Evolutionary conservation across 2,888 invertebrate genomes (phyloP).

Genomic region (Rhimphoctona megacephalus): DNA sequence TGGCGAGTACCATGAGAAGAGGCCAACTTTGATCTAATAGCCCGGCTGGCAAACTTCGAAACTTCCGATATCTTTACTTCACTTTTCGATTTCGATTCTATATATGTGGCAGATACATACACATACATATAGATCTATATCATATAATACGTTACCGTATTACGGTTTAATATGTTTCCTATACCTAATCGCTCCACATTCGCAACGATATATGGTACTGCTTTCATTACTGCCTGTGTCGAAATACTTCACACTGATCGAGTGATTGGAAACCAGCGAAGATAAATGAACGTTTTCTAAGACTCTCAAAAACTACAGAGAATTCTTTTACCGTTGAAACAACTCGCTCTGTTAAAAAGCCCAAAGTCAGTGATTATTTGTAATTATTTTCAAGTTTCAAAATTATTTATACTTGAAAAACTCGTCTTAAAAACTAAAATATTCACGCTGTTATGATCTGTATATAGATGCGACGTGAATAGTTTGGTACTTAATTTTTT

Average conservation of each 20-base stretch:
- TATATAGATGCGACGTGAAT: no score
- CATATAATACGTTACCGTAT: conserved; percentile 27
- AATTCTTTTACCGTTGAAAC: neutral
- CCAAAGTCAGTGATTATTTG: no score
- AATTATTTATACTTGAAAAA: no score
- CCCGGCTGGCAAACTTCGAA: conserved; percentile 62
- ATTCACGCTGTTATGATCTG: no score
- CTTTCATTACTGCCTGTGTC: conserved; percentile 9
- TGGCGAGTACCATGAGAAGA: conserved; percentile 53
- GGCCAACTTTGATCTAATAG: conserved; percentile 72
- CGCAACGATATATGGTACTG: neutral
- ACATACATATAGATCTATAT: conserved; percentile 1
- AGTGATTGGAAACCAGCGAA: conserved; percentile 37
- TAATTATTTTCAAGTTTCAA: no score
- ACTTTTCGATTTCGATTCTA: conserved; percentile 50
- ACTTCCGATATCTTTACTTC: conserved; percentile 69
- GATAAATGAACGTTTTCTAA: neutral
- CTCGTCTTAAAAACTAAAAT: no score
- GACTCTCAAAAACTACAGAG: neutral
- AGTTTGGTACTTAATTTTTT: no score
- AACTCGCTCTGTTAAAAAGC: neutral
- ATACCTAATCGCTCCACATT: conserved; percentile 18
- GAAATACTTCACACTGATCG: conserved; percentile 22
- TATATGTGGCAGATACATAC: conserved; percentile 3
- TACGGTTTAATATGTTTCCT: conserved; percentile 29